These are phyloP conservation scores for Passer domesticus DNA, from an alignment of 2,113 vertebrate species.

Conservation along the genomic window DNA sequence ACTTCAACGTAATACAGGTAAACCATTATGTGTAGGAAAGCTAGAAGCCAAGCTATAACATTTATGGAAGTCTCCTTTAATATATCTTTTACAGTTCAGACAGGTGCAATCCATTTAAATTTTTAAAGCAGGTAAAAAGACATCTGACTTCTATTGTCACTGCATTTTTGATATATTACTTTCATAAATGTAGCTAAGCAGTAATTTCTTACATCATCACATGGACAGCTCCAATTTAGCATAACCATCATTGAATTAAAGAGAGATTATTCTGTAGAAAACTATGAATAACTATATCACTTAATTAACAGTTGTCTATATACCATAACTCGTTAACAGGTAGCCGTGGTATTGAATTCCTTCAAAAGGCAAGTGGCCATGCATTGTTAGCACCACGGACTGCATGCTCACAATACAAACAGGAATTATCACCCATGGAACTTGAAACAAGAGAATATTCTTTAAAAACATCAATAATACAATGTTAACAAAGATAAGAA, in stretches of 20 bases:
- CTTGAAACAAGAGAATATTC: slow-evolving; percentile 72
- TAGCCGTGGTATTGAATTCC: slow-evolving; percentile 71
- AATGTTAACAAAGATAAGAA: slow-evolving; percentile 85
- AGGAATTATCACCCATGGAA: slow-evolving; percentile 76
- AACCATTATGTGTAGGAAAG: slow-evolving; percentile 74
- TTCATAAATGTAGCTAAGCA: slow-evolving; percentile 79
- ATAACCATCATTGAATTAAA: slow-evolving; percentile 74
- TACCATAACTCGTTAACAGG: slow-evolving; percentile 69
- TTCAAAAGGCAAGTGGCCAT: slow-evolving; percentile 78
- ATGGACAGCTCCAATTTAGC: slow-evolving; percentile 74
- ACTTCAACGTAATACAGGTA: slow-evolving; percentile 77
- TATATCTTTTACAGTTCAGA: slow-evolving; percentile 75
- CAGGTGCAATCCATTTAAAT: slow-evolving; percentile 80
- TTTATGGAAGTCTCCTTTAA: slow-evolving; percentile 79
- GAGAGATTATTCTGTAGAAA: slow-evolving; percentile 67
- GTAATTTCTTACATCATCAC: slow-evolving; percentile 71
- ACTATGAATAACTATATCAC: slow-evolving; percentile 70
- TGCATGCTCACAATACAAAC: slow-evolving; percentile 84
- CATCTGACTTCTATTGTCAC: slow-evolving; percentile 69
- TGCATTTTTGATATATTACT: slow-evolving; percentile 75
- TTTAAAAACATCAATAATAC: slow-evolving; percentile 78
- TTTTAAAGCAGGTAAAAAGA: slow-evolving; percentile 80
- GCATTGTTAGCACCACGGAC: slow-evolving; percentile 78
- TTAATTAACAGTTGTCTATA: slow-evolving; percentile 70
- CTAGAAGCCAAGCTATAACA: slow-evolving; percentile 79